Evolutionary conservation across 2,797 vertebrate genomes (phyloP).

Genomic region (Bryconaethiops microstoma): DNA sequence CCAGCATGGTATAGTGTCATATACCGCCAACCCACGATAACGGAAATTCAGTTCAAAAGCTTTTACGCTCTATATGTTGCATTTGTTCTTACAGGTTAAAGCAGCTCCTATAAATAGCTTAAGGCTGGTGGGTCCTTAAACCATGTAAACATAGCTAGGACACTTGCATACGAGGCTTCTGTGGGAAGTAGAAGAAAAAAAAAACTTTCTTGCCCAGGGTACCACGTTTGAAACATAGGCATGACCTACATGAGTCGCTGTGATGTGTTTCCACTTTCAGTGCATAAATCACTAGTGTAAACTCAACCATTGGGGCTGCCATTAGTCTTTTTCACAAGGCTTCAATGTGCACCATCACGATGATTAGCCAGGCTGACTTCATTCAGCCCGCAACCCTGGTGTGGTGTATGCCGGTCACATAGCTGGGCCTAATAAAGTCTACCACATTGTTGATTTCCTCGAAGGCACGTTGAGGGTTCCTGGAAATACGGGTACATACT

Average conservation of each 20-base stretch:
- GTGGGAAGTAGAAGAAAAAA: neutral
- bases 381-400: neutral
- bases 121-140: neutral
- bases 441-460: slow-evolving; percentile 37
- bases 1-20: slow-evolving; percentile 5
- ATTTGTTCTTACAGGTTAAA: neutral
- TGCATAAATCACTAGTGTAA: slow-evolving; percentile 5
- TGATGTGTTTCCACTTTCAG: neutral
- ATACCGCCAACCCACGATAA: neutral
- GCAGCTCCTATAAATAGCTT: slow-evolving; percentile 1
- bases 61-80: neutral
- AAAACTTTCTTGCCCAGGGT: neutral
- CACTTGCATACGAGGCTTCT: neutral
- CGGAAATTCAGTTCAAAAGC: neutral
- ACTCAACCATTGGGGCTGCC: neutral
- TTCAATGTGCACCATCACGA: slow-evolving; percentile 3
- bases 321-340: slow-evolving; percentile 8
- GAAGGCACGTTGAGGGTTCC: slow-evolving; percentile 38
- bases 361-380: slow-evolving; percentile 41
- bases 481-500: slow-evolving; percentile 40
- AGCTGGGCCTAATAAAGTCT: slow-evolving; percentile 34
- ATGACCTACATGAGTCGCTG: neutral
- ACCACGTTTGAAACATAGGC: neutral
- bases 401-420: slow-evolving; percentile 18
- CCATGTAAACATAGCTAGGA: neutral